Base-by-base conservation (phyloP, 2,888 invertebrate genomes). In the Cantharis lateralis region DNA sequence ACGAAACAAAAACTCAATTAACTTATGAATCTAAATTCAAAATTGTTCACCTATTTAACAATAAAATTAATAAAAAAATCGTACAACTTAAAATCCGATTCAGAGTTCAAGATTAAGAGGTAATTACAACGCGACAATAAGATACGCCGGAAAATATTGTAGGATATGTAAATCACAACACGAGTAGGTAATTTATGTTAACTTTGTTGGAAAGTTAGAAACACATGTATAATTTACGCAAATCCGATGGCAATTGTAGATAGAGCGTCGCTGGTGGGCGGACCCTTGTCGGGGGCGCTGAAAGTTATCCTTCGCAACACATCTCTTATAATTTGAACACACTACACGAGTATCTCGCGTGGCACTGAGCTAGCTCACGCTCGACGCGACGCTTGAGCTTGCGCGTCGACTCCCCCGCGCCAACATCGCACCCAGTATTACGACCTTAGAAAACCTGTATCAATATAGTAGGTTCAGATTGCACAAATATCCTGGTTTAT, bases 301-400 rank as follows among this genome's bases (percentile, higher is more conserved):
- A 82, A 82, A 81, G 69, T 73, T 78, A 79, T 77, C 75, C 75
- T 79, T 80, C 80, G 76, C 68, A 72, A 62, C 70, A 64, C 69
- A 68, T 78, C 64, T 68, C 48, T 68, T 64, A 71, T n/a, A 64
- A n/a, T 66, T 62, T 70, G 70, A 24, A 76, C 78, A 48, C 66
- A 70, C 76, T 79, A 76, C 80, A 77, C 80, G 80, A 82, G 81
- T 78, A 81, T 83, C 85, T 85, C 83, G 85, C 85, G 84, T 85
- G 86, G 81, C 85, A 85, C 85, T 86, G 85, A 84, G 78, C 80
- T 85, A 84, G 79, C 80, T 79, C 77, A 81, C 82, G 79, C 79
- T 79, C 81, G 80, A 78, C 83, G 83, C 81, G 82, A 84, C 84
- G 83, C 81, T 82, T 79, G 84, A 83, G 84, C 84, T 83, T 85